Conservation (phyloP, 1,140 invertebrate species). For the Megalopta genalis region DNA sequence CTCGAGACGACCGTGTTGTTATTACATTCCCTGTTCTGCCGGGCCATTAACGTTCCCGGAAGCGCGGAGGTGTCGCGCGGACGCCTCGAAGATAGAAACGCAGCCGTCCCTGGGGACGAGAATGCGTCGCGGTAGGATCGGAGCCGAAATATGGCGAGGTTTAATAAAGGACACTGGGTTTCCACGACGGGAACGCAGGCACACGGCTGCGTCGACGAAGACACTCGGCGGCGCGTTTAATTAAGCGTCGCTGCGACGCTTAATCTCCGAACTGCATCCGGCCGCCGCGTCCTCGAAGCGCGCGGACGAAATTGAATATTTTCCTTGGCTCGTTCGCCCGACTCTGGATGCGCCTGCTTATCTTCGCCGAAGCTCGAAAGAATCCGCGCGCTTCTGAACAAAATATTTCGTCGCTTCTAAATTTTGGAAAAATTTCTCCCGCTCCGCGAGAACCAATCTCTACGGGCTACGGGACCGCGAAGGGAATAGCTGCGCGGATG, state of each 20-base stretch:
- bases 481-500: no score
- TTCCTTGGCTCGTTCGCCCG: background rate
- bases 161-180: conserved; percentile 40
- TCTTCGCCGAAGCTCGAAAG: background rate
- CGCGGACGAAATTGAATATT: conserved; percentile 33
- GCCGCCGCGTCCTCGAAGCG: conserved; percentile 11
- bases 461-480: no score
- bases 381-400: no score
- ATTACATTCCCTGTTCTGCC: conserved; percentile 30
- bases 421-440: background rate
- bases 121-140: conserved; percentile 6
- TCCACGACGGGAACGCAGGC: background rate
- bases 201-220: conserved; percentile 19
- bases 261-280: conserved; percentile 36
- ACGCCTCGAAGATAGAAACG: background rate
- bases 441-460: no score
- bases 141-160: conserved; percentile 34
- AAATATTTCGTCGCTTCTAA: no score
- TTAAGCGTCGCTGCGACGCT: conserved; percentile 38
- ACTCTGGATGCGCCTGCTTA: background rate
- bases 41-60: conserved; percentile 17
- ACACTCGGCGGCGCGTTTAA: conserved; percentile 31
- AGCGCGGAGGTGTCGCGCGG: conserved; percentile 24
- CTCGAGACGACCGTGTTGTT: background rate
- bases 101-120: background rate